A percentile compares a stretch with the other conserved stretches of the same genome.
phyloP scores from a whole-genome alignment of 2,113 vertebrate genomes.

The Epinephelus lanceolatus region DNA sequence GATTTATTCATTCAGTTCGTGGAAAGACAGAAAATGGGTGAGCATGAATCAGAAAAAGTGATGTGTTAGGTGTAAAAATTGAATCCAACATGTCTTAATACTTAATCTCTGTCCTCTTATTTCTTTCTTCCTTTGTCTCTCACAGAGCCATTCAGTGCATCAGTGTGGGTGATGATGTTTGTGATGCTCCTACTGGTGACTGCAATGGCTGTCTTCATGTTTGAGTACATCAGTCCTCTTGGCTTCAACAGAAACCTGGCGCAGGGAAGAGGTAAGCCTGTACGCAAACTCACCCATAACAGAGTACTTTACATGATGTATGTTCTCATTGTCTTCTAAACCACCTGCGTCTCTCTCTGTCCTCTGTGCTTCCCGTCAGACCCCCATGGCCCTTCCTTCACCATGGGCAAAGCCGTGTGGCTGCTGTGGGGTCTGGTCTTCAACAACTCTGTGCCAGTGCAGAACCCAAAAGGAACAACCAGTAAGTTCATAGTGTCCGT shows the following conservation, averaged over 20 bases:
- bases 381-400: slow-evolving; percentile 97
- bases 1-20: slow-evolving; percentile 46
- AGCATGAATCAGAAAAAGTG: slow-evolving; percentile 27
- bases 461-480: slow-evolving; percentile 97
- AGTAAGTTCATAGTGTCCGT: slow-evolving; percentile 99
- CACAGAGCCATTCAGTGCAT: slow-evolving; percentile 98
- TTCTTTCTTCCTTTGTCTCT: background rate
- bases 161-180: slow-evolving; percentile 99
- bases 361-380: slow-evolving; percentile 76
- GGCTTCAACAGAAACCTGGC: slow-evolving; percentile 98
- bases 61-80: slow-evolving; percentile 14
- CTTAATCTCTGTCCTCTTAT: slow-evolving; percentile 41
- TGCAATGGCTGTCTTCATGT: slow-evolving; percentile 97
- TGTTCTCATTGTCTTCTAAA: background rate
- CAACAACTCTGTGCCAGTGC: slow-evolving; percentile 99
- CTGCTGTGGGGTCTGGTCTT: slow-evolving; percentile 99
- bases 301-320: background rate
- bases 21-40: background rate
- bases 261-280: slow-evolving; percentile 93
- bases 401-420: slow-evolving; percentile 98
- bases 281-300: background rate
- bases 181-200: slow-evolving; percentile 98
- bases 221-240: slow-evolving; percentile 98
- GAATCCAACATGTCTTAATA: slow-evolving; percentile 14
- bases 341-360: background rate